phyloP scores from a whole-genome alignment of 2,888 invertebrate species.

The Linhomoeus sp. region DNA sequence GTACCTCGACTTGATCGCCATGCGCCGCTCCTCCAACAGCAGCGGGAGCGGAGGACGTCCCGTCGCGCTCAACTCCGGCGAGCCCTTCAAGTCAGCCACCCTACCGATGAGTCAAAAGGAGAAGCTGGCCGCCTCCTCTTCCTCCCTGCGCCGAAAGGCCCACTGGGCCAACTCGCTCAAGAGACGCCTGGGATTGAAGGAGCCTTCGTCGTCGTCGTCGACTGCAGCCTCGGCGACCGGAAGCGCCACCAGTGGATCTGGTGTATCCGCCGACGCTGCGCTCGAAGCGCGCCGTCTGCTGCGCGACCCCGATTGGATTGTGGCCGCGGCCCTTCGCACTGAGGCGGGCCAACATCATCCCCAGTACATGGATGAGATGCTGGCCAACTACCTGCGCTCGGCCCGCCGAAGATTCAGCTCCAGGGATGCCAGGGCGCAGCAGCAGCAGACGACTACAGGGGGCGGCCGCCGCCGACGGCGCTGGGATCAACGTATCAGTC shows the following conservation, averaged over 20 bases:
- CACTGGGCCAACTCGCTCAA: too few relatives aligned
- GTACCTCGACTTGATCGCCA: slow-evolving; percentile 17
- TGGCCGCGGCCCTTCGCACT: slow-evolving; percentile 17
- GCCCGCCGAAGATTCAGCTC: slow-evolving; percentile 14
- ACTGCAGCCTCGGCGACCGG: too few relatives aligned
- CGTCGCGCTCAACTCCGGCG: too few relatives aligned
- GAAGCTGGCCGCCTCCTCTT: too few relatives aligned
- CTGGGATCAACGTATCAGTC: too few relatives aligned
- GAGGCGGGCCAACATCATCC: slow-evolving; percentile 11
- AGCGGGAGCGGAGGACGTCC: too few relatives aligned
- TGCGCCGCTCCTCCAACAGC: neutral
- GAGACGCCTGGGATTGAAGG: too few relatives aligned
- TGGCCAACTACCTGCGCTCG: slow-evolving; percentile 15
- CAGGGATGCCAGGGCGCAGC: neutral
- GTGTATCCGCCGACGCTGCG: neutral
- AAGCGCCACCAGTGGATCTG: neutral
- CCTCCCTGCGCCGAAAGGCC: too few relatives aligned
- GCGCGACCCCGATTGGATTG: slow-evolving; percentile 13
- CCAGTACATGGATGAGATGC: slow-evolving; percentile 12
- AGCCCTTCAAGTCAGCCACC: too few relatives aligned
- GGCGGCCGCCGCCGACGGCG: too few relatives aligned
- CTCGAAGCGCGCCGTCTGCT: slow-evolving; percentile 7
- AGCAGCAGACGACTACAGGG: neutral
- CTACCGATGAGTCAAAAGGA: too few relatives aligned
- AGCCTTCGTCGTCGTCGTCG: too few relatives aligned